Conservation (phyloP, 2,888 invertebrate genomes). For the Napeogenes inachia region DNA sequence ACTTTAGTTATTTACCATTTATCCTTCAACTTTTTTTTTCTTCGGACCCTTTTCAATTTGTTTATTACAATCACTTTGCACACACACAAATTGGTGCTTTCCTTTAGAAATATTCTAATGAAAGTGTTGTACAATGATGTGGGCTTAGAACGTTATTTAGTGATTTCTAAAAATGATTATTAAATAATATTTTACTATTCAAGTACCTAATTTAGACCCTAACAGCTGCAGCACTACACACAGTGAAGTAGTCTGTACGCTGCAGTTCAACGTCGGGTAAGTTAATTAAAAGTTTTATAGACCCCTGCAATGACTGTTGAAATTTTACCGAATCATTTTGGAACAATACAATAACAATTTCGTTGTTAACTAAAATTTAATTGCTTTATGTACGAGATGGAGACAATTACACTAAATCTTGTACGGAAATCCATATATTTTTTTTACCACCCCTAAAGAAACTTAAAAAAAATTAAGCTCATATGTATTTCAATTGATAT, state of each 20-base stretch:
- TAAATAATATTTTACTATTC: background rate
- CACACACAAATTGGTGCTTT: too few species aligned
- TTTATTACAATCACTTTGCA: too few species aligned
- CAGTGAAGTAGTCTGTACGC: background rate
- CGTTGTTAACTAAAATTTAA: slow-evolving; percentile 13
- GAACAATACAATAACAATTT: slow-evolving; percentile 22
- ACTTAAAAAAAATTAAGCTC: background rate
- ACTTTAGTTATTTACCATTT: too few species aligned
- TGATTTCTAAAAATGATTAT: background rate
- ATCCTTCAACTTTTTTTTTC: too few species aligned
- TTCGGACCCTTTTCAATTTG: too few species aligned
- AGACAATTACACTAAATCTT: too few species aligned
- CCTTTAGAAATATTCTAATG: too few species aligned
- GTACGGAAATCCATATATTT: too few species aligned
- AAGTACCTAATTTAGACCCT: background rate
- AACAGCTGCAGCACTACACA: background rate
- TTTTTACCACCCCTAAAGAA: too few species aligned
- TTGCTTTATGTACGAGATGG: background rate
- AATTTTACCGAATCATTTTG: slow-evolving; percentile 38
- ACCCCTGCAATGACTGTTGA: slow-evolving; percentile 41
- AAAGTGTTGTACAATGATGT: too few species aligned
- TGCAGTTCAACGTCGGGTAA: slow-evolving; percentile 21
- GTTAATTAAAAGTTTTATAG: slow-evolving; percentile 58
- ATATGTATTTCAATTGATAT: background rate
- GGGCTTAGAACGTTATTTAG: too few species aligned